These are phyloP conservation scores for Todiramphus chloris DNA, from an alignment of 2,113 vertebrate genomes.

Conservation along the genomic window DNA sequence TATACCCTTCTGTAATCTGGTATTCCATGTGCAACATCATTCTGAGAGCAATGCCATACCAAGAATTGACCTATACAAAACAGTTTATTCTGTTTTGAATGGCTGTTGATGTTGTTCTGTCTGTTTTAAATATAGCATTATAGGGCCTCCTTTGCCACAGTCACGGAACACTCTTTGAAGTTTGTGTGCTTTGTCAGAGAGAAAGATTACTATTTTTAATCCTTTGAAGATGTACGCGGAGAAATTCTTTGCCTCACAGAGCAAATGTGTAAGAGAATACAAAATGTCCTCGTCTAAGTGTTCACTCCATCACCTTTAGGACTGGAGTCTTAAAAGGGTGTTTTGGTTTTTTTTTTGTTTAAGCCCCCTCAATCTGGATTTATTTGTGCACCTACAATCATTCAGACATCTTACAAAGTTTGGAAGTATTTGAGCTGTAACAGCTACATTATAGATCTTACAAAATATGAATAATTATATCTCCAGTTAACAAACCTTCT, in stretches of 20 bases:
- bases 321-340: neutral
- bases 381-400: neutral
- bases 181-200: neutral
- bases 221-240: neutral
- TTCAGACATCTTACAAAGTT: neutral
- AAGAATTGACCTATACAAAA: neutral
- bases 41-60: neutral
- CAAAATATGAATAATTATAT: neutral
- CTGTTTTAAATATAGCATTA: neutral
- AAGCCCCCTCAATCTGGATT: neutral
- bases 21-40: neutral
- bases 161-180: neutral
- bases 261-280: neutral
- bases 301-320: neutral
- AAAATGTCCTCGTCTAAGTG: neutral
- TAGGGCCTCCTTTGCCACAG: neutral
- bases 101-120: neutral
- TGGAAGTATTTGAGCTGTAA: neutral
- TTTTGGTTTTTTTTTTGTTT: neutral
- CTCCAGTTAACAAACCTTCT: neutral
- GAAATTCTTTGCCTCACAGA: neutral
- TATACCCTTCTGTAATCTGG: neutral
- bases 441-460: neutral
- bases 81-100: neutral
- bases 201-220: neutral